Conservation (phyloP, 1,140 invertebrate species). For the Heliconius melpomene region DNA sequence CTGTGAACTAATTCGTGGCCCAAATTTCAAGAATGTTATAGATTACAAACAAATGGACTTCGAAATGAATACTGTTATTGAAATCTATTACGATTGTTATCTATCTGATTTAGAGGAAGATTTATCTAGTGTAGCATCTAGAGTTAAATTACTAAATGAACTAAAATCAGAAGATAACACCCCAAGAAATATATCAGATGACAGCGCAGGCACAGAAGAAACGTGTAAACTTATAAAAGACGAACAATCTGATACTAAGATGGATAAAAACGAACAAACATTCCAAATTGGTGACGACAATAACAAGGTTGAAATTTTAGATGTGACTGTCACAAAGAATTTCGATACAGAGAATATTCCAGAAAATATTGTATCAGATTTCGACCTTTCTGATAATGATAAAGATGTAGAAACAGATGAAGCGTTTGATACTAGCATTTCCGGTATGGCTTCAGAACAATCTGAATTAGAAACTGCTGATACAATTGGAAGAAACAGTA, state of each 20-base stretch:
- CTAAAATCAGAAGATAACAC: slow-evolving; percentile 55
- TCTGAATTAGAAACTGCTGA: slow-evolving; percentile 63
- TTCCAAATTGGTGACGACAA: slow-evolving; percentile 16
- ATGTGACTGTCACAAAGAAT: slow-evolving; percentile 15
- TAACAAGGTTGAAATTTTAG: slow-evolving; percentile 23
- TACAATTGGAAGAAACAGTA: slow-evolving; percentile 55
- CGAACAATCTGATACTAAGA: background rate
- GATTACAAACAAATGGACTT: slow-evolving; percentile 70
- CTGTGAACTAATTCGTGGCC: slow-evolving; percentile 65
- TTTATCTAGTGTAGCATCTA: slow-evolving; percentile 63
- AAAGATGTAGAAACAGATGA: slow-evolving; percentile 27
- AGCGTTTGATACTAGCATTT: slow-evolving; percentile 41
- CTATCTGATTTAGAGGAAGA: slow-evolving; percentile 61
- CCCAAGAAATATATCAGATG: slow-evolving; percentile 46
- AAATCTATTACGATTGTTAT: slow-evolving; percentile 68
- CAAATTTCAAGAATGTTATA: slow-evolving; percentile 67
- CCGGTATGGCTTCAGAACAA: slow-evolving; percentile 51
- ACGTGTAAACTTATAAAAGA: slow-evolving; percentile 27
- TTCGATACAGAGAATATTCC: background rate
- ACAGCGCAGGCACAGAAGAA: slow-evolving; percentile 14
- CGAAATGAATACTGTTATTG: slow-evolving; percentile 60
- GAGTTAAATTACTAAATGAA: slow-evolving; percentile 66
- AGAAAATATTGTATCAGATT: background rate
- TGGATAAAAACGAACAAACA: slow-evolving; percentile 19
- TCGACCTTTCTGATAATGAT: background rate